These are phyloP conservation scores for Drosophila auraria DNA, from an alignment of 1,140 invertebrate genomes.

Conservation along the genomic window DNA sequence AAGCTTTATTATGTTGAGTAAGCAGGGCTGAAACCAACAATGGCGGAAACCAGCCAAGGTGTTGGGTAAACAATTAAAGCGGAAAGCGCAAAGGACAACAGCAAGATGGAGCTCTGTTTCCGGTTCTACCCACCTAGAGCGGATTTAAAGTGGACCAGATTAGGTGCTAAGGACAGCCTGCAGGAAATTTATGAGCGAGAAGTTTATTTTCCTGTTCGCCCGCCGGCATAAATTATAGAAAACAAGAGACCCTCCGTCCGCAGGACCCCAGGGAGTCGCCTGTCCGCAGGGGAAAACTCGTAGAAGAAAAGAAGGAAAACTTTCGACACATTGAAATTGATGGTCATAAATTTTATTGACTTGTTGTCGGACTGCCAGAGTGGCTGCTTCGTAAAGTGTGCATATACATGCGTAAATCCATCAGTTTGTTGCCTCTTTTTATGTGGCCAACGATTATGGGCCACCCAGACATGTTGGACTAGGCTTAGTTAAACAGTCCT, in stretches of 20 bases:
- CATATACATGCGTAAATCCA: constrained; percentile 17
- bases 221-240: constrained; percentile 58
- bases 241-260: constrained; percentile 42
- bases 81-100: constrained; percentile 43
- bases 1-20: constrained; percentile 78
- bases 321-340: constrained; percentile 71
- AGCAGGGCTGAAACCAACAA: constrained; percentile 34
- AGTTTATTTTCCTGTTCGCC: constrained; percentile 47
- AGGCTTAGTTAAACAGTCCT: constrained; percentile 53
- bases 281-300: constrained; percentile 6
- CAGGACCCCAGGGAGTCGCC: constrained; percentile 16
- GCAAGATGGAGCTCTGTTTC: constrained; percentile 4
- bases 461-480: constrained; percentile 27
- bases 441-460: constrained; percentile 59
- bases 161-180: constrained; percentile 53
- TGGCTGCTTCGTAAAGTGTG: constrained; percentile 28
- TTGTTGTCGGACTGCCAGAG: constrained; percentile 46
- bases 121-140: constrained; percentile 2
- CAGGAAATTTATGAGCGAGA: constrained; percentile 60
- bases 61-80: constrained; percentile 77
- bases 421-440: constrained; percentile 32
- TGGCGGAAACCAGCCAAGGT: constrained; percentile 58
- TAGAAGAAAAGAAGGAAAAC: constrained; percentile 30
- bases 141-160: constrained; percentile 69
- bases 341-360: constrained; percentile 78